Evolutionary conservation across 2,888 invertebrate genomes (phyloP).

Genomic region (Epinotia demarniana): DNA sequence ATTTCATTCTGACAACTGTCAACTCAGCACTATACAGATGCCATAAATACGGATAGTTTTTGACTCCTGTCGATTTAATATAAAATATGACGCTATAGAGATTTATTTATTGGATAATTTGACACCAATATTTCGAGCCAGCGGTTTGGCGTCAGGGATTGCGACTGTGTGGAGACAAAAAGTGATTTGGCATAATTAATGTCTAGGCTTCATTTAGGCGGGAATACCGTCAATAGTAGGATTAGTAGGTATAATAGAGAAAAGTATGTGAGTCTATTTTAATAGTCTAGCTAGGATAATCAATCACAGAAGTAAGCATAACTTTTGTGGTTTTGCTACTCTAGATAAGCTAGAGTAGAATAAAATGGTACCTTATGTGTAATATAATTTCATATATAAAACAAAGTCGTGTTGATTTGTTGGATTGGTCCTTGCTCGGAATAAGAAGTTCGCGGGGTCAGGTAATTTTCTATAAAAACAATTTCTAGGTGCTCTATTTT

Average conservation of each 20-base stretch:
- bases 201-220: conserved; percentile 60
- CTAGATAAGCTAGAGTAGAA: too few relatives aligned
- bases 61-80: background rate
- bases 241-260: conserved; percentile 47
- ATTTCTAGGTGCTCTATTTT: too few relatives aligned
- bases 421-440: too few relatives aligned
- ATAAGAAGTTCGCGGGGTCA: too few relatives aligned
- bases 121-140: conserved; percentile 17
- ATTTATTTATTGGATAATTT: background rate
- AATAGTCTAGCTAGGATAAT: too few relatives aligned
- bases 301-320: too few relatives aligned
- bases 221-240: conserved; percentile 58
- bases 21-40: conserved; percentile 8
- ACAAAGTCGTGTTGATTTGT: too few relatives aligned
- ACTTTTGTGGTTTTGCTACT: too few relatives aligned
- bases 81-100: background rate
- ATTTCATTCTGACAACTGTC: conserved; percentile 2
- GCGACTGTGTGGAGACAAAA: conserved; percentile 65
- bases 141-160: conserved; percentile 29
- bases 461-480: too few relatives aligned
- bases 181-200: conserved; percentile 72
- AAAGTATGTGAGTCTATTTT: background rate
- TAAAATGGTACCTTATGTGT: too few relatives aligned
- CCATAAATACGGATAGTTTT: background rate
- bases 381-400: too few relatives aligned